Conservation (phyloP, 2,797 vertebrate genomes). For the Poeciliopsis turneri region DNA sequence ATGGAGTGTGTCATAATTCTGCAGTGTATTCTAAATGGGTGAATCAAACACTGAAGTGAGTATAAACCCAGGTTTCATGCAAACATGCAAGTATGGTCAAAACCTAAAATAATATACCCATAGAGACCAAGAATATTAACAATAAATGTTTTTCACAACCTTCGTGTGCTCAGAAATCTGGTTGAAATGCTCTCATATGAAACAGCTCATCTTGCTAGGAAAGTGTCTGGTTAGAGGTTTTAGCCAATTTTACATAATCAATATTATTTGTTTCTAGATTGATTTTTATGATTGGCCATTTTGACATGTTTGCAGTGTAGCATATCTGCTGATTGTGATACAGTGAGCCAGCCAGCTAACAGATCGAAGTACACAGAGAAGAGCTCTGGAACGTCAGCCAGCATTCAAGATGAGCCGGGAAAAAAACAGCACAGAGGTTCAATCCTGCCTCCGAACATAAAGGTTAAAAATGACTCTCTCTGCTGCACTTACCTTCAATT, state of each 20-base stretch:
- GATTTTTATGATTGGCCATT: neutral
- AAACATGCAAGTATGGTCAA: neutral
- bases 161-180: neutral
- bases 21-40: neutral
- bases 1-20: neutral
- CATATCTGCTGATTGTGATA: neutral
- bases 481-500: conserved; percentile 71
- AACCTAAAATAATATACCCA: neutral
- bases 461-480: conserved; percentile 63
- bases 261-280: neutral
- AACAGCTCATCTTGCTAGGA: neutral
- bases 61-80: neutral
- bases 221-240: neutral
- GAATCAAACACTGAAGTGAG: neutral
- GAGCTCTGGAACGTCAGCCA: conserved; percentile 13
- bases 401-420: conserved; percentile 25
- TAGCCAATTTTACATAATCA: neutral
- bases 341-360: neutral
- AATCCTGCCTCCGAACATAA: conserved; percentile 44
- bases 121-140: neutral
- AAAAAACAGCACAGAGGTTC: conserved; percentile 33
- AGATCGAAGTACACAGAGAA: neutral
- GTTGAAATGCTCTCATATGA: neutral
- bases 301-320: neutral
- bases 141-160: neutral